Percentiles rank a stretch among this genome's conserved stretches.
phyloP scores from a whole-genome alignment of 2,113 vertebrate species.

The Microtus oregoni region DNA sequence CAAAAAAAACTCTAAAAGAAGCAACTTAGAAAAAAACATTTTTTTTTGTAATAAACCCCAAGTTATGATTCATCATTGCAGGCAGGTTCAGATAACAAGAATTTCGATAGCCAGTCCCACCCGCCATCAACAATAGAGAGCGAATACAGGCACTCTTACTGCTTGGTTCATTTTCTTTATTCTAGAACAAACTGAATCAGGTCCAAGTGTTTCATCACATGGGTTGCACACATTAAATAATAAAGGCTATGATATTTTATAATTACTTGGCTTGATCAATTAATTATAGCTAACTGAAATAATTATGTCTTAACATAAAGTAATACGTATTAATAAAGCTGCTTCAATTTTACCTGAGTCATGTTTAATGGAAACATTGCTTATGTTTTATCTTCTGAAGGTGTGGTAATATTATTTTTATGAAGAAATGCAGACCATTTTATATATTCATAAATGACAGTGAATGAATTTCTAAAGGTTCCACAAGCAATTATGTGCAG shows the following conservation, averaged over 20 bases:
- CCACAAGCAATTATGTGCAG: neutral
- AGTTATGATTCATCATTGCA: no score
- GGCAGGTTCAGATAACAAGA: neutral
- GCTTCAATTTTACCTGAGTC: neutral
- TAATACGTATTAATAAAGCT: neutral
- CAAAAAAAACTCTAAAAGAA: no score
- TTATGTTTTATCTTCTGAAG: conserved; percentile 31
- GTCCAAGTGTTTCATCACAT: neutral
- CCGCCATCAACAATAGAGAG: neutral
- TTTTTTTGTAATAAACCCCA: neutral
- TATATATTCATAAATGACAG: neutral
- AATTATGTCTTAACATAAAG: neutral
- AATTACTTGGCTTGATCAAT: neutral
- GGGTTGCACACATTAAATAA: neutral
- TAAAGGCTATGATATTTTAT: neutral
- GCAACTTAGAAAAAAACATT: neutral
- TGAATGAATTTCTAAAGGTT: neutral
- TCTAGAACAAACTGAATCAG: neutral
- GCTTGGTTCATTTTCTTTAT: neutral
- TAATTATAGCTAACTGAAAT: neutral
- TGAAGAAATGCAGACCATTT: neutral
- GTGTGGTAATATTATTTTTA: neutral
- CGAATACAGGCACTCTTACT: neutral
- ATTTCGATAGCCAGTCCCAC: neutral
- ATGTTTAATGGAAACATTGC: neutral